phyloP scores from a whole-genome alignment of 2,113 vertebrate genomes.

The Smithornis capensis region DNA sequence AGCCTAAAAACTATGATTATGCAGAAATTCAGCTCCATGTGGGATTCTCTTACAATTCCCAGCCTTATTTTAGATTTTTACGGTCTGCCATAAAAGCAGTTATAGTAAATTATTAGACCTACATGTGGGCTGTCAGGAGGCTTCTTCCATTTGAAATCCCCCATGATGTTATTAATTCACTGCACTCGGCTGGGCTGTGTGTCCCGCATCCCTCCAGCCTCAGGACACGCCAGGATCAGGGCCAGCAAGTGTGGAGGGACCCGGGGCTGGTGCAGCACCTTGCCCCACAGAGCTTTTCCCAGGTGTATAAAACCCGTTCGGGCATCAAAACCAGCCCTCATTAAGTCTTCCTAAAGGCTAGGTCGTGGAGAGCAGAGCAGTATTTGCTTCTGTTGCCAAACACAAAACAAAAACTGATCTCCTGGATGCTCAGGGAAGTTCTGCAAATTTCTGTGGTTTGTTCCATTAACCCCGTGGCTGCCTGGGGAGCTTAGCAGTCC shows the following conservation, averaged over 20 bases:
- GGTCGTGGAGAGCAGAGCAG: fast-evolving
- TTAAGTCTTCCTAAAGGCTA: fast-evolving
- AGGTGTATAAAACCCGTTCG: not conserved
- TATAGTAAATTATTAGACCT: conserved; percentile 21
- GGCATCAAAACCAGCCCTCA: not conserved
- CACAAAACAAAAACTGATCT: not conserved
- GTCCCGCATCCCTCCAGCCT: not conserved
- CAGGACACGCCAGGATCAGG: fast-evolving
- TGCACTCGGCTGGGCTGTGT: fast-evolving
- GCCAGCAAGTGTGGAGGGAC: not conserved
- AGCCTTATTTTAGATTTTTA: conserved; percentile 28
- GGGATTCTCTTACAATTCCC: conserved; percentile 5
- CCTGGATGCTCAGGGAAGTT: not conserved
- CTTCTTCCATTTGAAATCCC: not conserved
- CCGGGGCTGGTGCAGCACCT: not conserved
- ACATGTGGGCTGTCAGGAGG: not conserved
- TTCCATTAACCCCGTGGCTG: not conserved
- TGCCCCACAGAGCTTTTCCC: not conserved
- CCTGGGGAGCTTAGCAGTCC: not conserved
- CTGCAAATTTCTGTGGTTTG: not conserved
- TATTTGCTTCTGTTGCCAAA: not conserved
- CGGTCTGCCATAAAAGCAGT: not conserved
- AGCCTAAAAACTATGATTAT: not conserved
- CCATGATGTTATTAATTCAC: not conserved
- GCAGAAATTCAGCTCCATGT: not conserved